Base-by-base conservation (phyloP, 2,797 vertebrate genomes). In the Cryptoblepharus egeriae region DNA sequence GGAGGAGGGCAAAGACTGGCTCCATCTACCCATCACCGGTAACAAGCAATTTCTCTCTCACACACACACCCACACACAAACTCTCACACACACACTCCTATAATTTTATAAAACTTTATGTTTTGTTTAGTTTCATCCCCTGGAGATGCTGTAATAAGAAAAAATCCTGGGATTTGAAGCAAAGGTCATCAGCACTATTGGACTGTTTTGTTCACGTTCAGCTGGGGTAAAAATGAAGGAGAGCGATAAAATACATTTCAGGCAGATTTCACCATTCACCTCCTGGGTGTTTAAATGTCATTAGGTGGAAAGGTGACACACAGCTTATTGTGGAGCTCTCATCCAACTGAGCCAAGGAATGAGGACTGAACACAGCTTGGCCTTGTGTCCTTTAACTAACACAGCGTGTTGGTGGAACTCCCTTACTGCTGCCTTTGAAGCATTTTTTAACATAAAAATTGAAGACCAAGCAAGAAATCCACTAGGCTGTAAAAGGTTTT, bases 111-210 rank as follows among this genome's bases (percentile, higher is more conserved):
- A 57, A 7, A 52, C 30, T 64, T 24, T 35, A 5, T 20, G 30
- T 13, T 22, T 63, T 35, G 42, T 15, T 49, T 72, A 35, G 18
- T 32, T 58, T 28, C 55, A 42, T 45, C 26, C 64, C 49, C 63
- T 57, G 35, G 37, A 64, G 79, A 67, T 81, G 55, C 49, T 74
- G 26, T 57, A 81, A 71, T 26, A 80, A 24, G 30, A 28, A 81
- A 74, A 57, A 3, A 42, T 4, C 15, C 37, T 16, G 52, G 71
- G 63, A 58, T 75, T 75, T 75, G 75, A 82, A 60, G 37, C 10
- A 61, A 82, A 82, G 73, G 37, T 75, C 73, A 75, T 45, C n/a
- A 26, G 20, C 49, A 20, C 39, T 61, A 49, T 76, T 69, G 52
- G 80, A 28, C 22, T 28, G 24, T n/a, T 60, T 69, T 68, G 55